phyloP scores from a whole-genome alignment of 2,113 vertebrate genomes.

The Rhinolophus ferrumequinum region DNA sequence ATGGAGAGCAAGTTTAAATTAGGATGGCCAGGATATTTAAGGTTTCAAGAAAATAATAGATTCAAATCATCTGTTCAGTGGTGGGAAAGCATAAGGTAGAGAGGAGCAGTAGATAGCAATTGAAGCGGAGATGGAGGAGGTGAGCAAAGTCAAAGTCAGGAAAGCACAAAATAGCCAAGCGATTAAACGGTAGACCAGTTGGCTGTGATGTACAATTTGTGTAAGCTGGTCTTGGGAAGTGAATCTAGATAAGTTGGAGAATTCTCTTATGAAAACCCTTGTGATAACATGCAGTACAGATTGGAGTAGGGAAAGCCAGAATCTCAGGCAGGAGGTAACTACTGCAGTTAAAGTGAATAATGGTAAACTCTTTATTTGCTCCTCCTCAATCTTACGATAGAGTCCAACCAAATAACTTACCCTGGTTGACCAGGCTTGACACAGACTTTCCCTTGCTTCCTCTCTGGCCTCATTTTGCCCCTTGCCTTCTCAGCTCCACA shows the following conservation, averaged over 20 bases:
- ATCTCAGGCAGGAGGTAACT: not conserved
- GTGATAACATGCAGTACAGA: not conserved
- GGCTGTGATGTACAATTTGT: not conserved
- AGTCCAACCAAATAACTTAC: not conserved
- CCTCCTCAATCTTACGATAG: not conserved
- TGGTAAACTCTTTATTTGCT: not conserved
- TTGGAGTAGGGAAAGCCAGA: not conserved
- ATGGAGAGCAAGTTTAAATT: not conserved
- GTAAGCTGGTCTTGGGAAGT: not conserved
- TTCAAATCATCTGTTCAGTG: not conserved
- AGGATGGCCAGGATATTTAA: not conserved
- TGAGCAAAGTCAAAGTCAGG: not conserved
- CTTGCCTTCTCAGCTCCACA: not conserved
- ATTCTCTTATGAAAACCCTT: not conserved
- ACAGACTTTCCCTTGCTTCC: not conserved
- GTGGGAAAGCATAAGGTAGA: not conserved
- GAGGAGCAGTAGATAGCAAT: too few relatives aligned
- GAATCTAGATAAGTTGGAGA: not conserved
- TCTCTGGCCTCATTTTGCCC: not conserved
- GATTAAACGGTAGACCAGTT: not conserved
- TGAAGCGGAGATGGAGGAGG: not conserved
- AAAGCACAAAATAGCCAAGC: not conserved
- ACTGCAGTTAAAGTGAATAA: not conserved
- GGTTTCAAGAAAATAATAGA: not conserved
- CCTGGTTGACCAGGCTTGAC: not conserved